Evolutionary conservation across 64 coral and sea anemone species (phyloP).

Genomic region (Catalaphyllia jardinei): DNA sequence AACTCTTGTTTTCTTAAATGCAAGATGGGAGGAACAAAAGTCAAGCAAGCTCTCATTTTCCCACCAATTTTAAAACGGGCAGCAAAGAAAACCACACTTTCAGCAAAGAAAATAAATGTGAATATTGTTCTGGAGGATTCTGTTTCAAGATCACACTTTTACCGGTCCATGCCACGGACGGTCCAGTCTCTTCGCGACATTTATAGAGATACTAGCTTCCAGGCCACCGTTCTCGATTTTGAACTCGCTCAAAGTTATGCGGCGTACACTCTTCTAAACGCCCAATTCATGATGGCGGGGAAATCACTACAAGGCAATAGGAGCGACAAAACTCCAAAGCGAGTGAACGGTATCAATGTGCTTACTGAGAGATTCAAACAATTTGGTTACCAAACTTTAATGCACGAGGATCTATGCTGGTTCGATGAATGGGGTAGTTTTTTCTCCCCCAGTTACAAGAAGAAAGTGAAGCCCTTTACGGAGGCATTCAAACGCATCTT

Average conservation of each 20-base stretch:
- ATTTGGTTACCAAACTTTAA: conserved; percentile 83
- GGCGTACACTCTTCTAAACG: conserved; percentile 63
- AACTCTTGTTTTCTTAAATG: conserved; percentile 82
- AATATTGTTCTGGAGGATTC: conserved; percentile 90
- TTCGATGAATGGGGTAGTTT: conserved; percentile 83
- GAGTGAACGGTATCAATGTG: conserved; percentile 48
- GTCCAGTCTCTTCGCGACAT: conserved; percentile 55
- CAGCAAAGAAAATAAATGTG: conserved; percentile 60
- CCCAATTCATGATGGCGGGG: conserved; percentile 67
- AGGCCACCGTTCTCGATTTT: conserved; percentile 72
- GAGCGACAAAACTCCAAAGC: neutral
- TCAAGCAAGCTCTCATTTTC: conserved; percentile 75
- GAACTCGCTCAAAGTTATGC: conserved; percentile 84
- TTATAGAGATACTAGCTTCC: conserved; percentile 50
- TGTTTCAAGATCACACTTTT: conserved; percentile 82
- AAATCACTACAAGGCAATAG: conserved; percentile 28
- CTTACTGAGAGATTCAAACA: conserved; percentile 52
- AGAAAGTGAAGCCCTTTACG: conserved; percentile 50
- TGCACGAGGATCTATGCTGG: conserved; percentile 93
- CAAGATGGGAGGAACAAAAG: neutral
- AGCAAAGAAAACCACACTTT: neutral
- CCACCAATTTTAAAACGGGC: conserved; percentile 70
- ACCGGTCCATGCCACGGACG: conserved; percentile 75
- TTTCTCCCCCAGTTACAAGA: conserved; percentile 63
- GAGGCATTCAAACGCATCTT: conserved; percentile 55